Evolutionary conservation across 2,113 vertebrate genomes (phyloP), one percentile per base, ranked within the genome.

Genomic region (Nyctereutes procyonoides): DNA sequence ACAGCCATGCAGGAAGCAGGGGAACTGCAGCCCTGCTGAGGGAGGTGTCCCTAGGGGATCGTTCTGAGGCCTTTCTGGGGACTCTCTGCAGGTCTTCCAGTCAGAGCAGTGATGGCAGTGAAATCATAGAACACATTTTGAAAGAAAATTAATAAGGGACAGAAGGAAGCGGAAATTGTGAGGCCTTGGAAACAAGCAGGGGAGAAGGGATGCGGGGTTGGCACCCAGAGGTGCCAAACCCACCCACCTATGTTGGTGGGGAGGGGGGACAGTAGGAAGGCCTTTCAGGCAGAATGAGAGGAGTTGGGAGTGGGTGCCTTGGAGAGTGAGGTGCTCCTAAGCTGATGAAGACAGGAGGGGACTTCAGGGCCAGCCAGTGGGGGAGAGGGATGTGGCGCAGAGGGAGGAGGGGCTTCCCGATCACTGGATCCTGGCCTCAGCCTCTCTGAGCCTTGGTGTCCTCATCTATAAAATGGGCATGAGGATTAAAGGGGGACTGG

Each of bases 91-190:
- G 80, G 56, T 55, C 71, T 93, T 55, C 85, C 19, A 2, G 85
- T 77, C 0, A 0, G 22, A 83, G 43, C 76, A 16, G 11, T 32
- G 76, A 79, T 88, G 86, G 81, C 79, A 20, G 82, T 20, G 26
- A 90, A 71, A 43, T 96, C 51, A 63, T 15, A 32, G 79, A 86
- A 80, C 88, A 80, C 12, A 24, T 93, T 62, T 96, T 32, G 62
- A 85, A 35, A 93, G 74, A 81, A 89, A 89, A 93, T 79, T 84
- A 93, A 73, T 95, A 84, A 96, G 80, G 53, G 58, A 76, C 0
- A 3, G 74, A 30, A 55, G 53, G 43, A 65, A 67, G 38, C 73
- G 94, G 87, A 87, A 90, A 87, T 88, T 85, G 38, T 67, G 94
- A 94, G 73, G 73, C 65, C 67, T 90, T 80, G 74, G 77, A 82